Conservation (phyloP, 2,888 invertebrate genomes). For the Ophion costatus region DNA sequence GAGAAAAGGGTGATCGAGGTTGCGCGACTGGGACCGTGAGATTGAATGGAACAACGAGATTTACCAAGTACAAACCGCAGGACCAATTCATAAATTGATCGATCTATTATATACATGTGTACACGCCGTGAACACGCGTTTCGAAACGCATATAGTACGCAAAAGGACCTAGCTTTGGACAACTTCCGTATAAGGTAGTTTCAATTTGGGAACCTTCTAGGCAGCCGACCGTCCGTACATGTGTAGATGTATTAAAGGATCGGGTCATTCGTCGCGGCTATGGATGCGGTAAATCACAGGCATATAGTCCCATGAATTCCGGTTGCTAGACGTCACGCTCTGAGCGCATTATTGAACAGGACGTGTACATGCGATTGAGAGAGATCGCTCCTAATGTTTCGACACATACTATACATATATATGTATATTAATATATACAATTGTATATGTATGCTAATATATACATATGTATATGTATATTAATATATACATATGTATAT, state of each 20-base stretch:
- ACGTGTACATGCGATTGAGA: constrained; percentile 24
- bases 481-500: no score
- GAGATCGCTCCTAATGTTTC: constrained; percentile 2
- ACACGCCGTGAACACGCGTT: neutral
- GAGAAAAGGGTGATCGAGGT: constrained; percentile 17
- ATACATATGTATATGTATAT: no score
- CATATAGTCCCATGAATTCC: constrained; percentile 64
- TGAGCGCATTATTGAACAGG: constrained; percentile 61
- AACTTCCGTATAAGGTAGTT: neutral
- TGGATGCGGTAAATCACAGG: constrained; percentile 62
- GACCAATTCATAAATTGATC: constrained; percentile 65
- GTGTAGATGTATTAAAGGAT: constrained; percentile 21
- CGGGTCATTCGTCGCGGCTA: constrained; percentile 63
- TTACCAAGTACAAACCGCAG: constrained; percentile 64
- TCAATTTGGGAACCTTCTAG: neutral
- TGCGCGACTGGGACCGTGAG: constrained; percentile 18
- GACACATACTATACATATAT: neutral
- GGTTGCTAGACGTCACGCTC: constrained; percentile 61
- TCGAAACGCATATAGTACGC: neutral
- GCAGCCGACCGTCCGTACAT: neutral
- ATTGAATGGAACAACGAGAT: constrained; percentile 63
- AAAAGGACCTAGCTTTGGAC: neutral
- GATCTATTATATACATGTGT: constrained; percentile 39
- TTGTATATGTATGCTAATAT: no score
- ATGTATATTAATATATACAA: no score